Percentiles rank a stretch among this genome's conserved stretches.
phyloP scores from a whole-genome alignment of 2,888 invertebrate species.

The Dryobota labecula region DNA sequence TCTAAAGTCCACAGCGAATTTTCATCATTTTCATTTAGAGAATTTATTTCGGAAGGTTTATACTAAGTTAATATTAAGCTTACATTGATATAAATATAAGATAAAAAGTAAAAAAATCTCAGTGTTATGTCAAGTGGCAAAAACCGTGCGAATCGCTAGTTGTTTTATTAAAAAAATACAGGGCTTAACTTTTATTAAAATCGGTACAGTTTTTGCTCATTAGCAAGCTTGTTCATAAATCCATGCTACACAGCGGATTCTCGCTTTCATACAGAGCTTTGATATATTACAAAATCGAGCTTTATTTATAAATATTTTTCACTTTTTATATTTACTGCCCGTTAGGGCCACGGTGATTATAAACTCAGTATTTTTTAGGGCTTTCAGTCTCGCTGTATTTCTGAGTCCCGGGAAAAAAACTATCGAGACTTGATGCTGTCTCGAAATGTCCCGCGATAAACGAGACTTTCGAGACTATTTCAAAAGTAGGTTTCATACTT shows the following conservation, averaged over 20 bases:
- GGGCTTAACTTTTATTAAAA: slow-evolving; percentile 4
- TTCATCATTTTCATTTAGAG: too few relatives aligned
- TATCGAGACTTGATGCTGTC: neutral
- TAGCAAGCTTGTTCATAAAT: slow-evolving; percentile 43
- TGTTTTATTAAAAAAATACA: slow-evolving; percentile 7
- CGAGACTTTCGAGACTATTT: neutral
- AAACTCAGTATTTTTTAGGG: neutral
- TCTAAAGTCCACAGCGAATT: too few relatives aligned
- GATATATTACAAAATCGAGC: slow-evolving; percentile 23
- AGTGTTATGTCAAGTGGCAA: neutral
- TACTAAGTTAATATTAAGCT: too few relatives aligned
- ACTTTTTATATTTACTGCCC: neutral
- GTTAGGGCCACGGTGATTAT: neutral
- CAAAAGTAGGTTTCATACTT: neutral
- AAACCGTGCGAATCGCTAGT: neutral
- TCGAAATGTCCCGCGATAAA: neutral
- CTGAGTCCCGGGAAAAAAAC: neutral
- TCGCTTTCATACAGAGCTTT: slow-evolving; percentile 24
- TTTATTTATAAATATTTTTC: slow-evolving; percentile 14
- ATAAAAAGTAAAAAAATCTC: neutral
- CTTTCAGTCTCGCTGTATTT: too few relatives aligned
- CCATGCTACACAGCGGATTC: slow-evolving; percentile 28
- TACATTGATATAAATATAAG: neutral
- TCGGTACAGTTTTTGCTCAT: slow-evolving; percentile 37
- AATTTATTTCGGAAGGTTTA: too few relatives aligned